phyloP scores from a whole-genome alignment of 2,797 vertebrate species.

The Halcyon badia region DNA sequence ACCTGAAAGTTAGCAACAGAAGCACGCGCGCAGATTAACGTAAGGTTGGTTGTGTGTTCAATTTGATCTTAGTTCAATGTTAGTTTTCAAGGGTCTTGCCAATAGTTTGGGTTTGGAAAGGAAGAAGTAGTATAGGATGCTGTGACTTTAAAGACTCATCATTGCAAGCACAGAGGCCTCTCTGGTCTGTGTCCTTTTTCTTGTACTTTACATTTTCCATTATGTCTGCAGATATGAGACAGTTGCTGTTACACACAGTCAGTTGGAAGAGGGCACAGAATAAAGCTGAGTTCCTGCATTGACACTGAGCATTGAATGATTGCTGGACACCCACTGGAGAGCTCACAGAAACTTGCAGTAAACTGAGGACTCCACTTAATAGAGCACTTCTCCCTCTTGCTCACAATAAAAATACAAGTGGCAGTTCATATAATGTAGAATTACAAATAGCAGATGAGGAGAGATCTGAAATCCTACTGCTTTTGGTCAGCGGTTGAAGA shows the following conservation, averaged over 20 bases:
- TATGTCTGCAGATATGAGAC: not conserved
- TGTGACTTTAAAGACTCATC: not conserved
- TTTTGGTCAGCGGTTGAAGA: not conserved
- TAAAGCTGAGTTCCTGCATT: not conserved
- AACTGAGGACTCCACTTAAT: not conserved
- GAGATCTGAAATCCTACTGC: not conserved
- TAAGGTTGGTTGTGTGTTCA: not conserved
- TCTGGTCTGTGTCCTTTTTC: not conserved
- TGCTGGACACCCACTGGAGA: not conserved
- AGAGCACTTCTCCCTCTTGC: not conserved
- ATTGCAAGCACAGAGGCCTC: not conserved
- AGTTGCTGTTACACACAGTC: not conserved
- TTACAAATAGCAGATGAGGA: not conserved
- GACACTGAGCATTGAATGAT: not conserved
- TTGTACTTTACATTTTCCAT: not conserved
- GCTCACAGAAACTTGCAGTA: not conserved
- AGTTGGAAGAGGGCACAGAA: not conserved
- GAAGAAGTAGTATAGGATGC: not conserved
- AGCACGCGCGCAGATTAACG: not conserved
- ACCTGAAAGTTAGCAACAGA: not conserved
- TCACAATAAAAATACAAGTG: not conserved
- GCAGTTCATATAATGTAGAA: not conserved
- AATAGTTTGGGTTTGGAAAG: not conserved
- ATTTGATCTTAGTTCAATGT: not conserved
- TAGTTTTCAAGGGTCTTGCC: not conserved